Evolutionary conservation across 2,888 invertebrate genomes (phyloP).

Genomic region (Drosophila antonietae): DNA sequence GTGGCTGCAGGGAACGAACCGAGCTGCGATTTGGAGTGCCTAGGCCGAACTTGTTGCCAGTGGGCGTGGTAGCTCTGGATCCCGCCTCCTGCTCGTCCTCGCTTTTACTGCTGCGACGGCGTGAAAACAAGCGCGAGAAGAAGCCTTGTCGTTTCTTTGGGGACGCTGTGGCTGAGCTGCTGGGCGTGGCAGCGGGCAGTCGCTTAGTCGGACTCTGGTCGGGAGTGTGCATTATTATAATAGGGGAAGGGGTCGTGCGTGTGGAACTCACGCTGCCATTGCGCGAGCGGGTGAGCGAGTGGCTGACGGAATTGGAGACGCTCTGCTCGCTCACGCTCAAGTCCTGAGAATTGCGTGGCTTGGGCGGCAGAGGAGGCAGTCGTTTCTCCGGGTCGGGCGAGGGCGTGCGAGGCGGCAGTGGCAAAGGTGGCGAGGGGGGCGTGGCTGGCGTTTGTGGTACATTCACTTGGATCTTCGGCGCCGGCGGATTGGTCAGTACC

Average conservation of each 20-base stretch:
- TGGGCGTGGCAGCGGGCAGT: constrained; percentile 81
- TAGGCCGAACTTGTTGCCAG: constrained; percentile 79
- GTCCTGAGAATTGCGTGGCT: constrained; percentile 87
- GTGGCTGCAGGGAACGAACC: constrained; percentile 80
- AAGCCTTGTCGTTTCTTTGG: constrained; percentile 88
- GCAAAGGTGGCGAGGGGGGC: constrained; percentile 73
- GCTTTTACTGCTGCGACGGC: constrained; percentile 84
- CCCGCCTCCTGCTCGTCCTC: constrained; percentile 67
- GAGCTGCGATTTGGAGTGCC: constrained; percentile 82
- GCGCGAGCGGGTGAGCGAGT: constrained; percentile 67
- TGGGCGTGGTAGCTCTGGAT: constrained; percentile 72
- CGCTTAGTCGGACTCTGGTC: constrained; percentile 86
- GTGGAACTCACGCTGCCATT: constrained; percentile 76
- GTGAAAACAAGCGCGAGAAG: constrained; percentile 88
- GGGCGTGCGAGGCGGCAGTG: constrained; percentile 75
- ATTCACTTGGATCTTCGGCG: constrained; percentile 85
- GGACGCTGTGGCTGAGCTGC: constrained; percentile 79
- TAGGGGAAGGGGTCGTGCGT: constrained; percentile 82
- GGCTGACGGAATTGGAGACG: constrained; percentile 59
- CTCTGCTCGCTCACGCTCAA: constrained; percentile 65
- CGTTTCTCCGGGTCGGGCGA: constrained; percentile 86
- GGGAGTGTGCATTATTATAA: constrained; percentile 84
- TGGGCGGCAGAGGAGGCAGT: constrained; percentile 92
- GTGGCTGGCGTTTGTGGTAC: constrained; percentile 80
- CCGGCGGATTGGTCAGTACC: constrained; percentile 84